These are phyloP conservation scores for Cinclus cinclus DNA, from an alignment of 2,113 vertebrate genomes.

Conservation along the genomic window DNA sequence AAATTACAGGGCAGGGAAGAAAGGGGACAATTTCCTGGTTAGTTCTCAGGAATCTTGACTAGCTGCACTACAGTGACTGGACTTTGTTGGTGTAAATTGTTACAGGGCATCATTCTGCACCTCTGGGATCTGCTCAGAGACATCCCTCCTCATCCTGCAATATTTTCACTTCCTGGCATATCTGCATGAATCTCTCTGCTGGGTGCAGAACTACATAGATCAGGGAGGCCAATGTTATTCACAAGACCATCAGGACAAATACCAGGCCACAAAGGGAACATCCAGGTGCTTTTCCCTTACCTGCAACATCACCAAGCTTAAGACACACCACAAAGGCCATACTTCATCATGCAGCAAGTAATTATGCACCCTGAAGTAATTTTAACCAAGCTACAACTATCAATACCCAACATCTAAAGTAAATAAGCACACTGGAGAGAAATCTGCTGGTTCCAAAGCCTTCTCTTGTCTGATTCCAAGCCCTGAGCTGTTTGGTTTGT, in stretches of 20 bases:
- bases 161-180: neutral
- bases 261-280: neutral
- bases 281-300: neutral
- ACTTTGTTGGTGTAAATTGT: neutral
- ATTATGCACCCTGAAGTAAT: neutral
- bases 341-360: neutral
- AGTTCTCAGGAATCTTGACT: neutral
- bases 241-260: neutral
- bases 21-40: slow-evolving; percentile 15
- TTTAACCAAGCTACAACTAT: neutral
- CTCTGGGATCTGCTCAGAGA: neutral
- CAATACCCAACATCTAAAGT: neutral
- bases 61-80: neutral
- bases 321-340: neutral
- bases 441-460: neutral
- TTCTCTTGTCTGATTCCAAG: neutral
- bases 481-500: slow-evolving; percentile 19
- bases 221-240: neutral
- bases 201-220: neutral
- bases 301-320: neutral
- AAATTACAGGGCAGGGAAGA: neutral
- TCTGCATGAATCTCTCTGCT: neutral
- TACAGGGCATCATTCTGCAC: neutral
- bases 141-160: neutral
- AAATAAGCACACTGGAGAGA: neutral